phyloP scores from a whole-genome alignment of 2,113 vertebrate species.

The Vireo altiloquus region DNA sequence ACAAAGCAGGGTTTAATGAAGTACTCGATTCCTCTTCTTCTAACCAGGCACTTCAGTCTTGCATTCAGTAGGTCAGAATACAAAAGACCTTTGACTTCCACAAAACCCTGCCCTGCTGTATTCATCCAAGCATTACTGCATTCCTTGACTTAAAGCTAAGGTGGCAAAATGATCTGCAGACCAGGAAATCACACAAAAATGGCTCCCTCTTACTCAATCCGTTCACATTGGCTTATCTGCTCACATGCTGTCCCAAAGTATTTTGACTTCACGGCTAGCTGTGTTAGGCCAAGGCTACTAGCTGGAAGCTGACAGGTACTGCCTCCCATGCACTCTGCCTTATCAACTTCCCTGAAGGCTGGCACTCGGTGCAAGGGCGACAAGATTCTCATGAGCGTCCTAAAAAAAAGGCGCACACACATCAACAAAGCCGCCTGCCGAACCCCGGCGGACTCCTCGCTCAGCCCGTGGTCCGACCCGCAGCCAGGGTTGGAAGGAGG shows the following conservation, averaged over 20 bases:
- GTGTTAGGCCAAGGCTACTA: neutral
- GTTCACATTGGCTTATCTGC: neutral
- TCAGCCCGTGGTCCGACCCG: neutral
- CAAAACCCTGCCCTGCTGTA: neutral
- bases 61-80: neutral
- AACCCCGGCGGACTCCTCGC: neutral
- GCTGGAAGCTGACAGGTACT: neutral
- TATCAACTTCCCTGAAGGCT: neutral
- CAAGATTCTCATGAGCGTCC: neutral
- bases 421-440: neutral
- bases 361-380: neutral
- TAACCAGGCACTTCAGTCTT: neutral
- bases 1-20: neutral
- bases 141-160: neutral
- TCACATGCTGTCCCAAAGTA: neutral
- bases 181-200: neutral
- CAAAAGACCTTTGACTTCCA: accelerated
- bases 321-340: neutral
- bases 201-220: neutral
- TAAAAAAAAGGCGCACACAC: neutral
- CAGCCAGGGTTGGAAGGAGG: neutral
- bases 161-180: neutral
- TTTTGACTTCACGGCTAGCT: neutral
- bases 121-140: neutral
- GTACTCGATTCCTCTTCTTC: neutral